Base-by-base conservation (phyloP, 2,797 vertebrate species). In the Sparidentex hasta region DNA sequence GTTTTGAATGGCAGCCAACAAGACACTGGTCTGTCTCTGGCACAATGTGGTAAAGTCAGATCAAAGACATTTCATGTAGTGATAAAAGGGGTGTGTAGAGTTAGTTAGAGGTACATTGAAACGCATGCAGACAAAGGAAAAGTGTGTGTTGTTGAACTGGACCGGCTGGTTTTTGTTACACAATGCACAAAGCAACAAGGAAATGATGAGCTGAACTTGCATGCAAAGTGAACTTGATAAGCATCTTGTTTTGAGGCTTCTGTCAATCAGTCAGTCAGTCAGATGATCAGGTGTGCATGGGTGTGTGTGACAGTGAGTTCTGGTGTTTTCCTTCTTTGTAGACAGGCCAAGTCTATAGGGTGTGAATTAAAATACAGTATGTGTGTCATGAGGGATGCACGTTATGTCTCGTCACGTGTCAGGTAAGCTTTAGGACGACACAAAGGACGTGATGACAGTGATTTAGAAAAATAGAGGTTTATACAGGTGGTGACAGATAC, bases 121-220 rank as follows among this genome's bases (percentile, higher is more conserved):
- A 70, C 48, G 13, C 29, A 41, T 1, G 1, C 41, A 66, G 55
- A 62, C 50, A n/a, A 54, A 68, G 52, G 16, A 1, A 11, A 44
- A 43, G 63, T 41, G 18, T 64, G 65, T 72, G 72, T 68, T 81
- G 80, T 66, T 52, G 3, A 86, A 87, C 91, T 63, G 72, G 91
- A 83, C 67, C 1, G 13, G 67, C 91, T 54, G 80, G 93, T 86
- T 90, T 82, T 56, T 47, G 16, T 20, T 62, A 69, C 52, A 83
- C 82, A 66, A 76, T 61, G 33, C 58, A 70, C 54, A 64, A 50
- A 69, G 67, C 74, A 54, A 75, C 64, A 80, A 69, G 64, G 80
- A 86, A 81, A 65, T 23, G 1, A 13, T 47, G 33, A 68, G 41
- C 54, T 78, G 41, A 68, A 78, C 38, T 38, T 67, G 29, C 21